A percentile compares a stretch with the other conserved stretches of the same genome.
Evolutionary conservation across 2,888 invertebrate species (phyloP).

Genomic region (Microdon myrmicae): DNA sequence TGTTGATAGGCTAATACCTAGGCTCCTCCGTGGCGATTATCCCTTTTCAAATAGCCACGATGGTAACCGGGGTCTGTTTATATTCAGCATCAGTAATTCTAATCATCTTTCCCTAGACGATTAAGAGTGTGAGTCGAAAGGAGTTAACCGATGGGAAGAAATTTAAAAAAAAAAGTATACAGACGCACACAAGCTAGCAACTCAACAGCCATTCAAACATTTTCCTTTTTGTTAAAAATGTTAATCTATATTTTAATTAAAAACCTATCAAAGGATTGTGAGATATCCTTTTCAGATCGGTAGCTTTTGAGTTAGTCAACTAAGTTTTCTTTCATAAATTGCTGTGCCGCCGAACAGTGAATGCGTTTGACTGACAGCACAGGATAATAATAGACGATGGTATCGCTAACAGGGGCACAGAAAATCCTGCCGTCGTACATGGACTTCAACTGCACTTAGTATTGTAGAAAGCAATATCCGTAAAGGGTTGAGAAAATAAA

Average conservation of each 20-base stretch:
- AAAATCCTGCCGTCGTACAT: too few species aligned
- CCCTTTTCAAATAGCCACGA: neutral
- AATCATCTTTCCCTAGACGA: too few species aligned
- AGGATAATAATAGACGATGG: constrained; percentile 19
- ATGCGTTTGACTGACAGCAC: constrained; percentile 51
- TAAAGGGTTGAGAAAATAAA: constrained; percentile 48
- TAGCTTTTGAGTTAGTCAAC: constrained; percentile 41
- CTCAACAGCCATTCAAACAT: constrained; percentile 3
- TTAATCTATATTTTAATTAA: constrained; percentile 52
- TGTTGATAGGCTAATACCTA: constrained; percentile 26
- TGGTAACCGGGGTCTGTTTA: too few species aligned
- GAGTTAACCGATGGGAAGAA: constrained; percentile 15
- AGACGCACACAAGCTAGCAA: constrained; percentile 16
- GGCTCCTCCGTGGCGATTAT: constrained; percentile 15
- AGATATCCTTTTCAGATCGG: constrained; percentile 45
- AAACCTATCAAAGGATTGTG: constrained; percentile 48
- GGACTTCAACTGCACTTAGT: constrained; percentile 34
- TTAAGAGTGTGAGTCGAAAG: too few species aligned
- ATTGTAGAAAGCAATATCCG: constrained; percentile 48
- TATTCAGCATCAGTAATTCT: constrained; percentile 47
- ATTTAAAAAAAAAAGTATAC: constrained; percentile 4
- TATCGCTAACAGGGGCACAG: neutral
- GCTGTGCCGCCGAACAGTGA: constrained; percentile 39
- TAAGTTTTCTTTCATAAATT: too few species aligned
- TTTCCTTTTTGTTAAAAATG: constrained; percentile 46